Percentiles rank a stretch among this genome's conserved stretches.
phyloP scores from a whole-genome alignment of 1,140 invertebrate species.

The Pollicipes pollicipes region DNA sequence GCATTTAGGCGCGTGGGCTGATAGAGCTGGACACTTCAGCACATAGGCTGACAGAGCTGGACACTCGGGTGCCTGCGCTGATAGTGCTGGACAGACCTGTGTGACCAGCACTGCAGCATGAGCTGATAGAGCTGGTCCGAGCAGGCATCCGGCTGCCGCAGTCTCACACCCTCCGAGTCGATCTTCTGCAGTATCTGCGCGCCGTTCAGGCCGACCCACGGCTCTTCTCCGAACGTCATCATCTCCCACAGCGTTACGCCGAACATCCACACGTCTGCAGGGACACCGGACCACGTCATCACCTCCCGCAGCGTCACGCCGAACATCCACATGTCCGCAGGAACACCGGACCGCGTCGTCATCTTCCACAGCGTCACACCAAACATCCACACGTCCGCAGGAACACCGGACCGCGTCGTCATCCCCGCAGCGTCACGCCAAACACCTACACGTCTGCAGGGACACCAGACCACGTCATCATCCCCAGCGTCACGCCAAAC shows the following conservation, averaged over 20 bases:
- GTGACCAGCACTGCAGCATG: conserved; percentile 41
- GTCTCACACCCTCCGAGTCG: conserved; percentile 75
- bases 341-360: no score
- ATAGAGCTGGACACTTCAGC: not conserved
- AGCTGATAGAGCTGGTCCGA: conserved; percentile 66
- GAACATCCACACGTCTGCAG: conserved; percentile 50
- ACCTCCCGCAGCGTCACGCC: conserved; percentile 52
- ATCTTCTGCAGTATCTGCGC: conserved; percentile 81
- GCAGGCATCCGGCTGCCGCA: conserved; percentile 67
- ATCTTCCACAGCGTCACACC: no score
- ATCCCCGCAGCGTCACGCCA: no score
- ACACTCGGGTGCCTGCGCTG: no score
- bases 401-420: no score
- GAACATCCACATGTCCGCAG: conserved; percentile 52
- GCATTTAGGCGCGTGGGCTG: no score
- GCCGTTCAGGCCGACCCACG: conserved; percentile 66
- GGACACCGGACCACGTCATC: conserved; percentile 50
- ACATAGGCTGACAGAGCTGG: not conserved
- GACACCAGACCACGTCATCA: no score
- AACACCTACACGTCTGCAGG: no score
- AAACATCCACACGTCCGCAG: no score
- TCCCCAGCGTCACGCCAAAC: no score
- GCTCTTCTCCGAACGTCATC: conserved; percentile 86
- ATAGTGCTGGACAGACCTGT: conserved; percentile 18
- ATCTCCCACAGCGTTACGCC: conserved; percentile 52